Percentiles rank a stretch among this genome's conserved stretches.
Conservation (phyloP, 2,888 invertebrate genomes). For the Thysanoteuthis rhombus region DNA sequence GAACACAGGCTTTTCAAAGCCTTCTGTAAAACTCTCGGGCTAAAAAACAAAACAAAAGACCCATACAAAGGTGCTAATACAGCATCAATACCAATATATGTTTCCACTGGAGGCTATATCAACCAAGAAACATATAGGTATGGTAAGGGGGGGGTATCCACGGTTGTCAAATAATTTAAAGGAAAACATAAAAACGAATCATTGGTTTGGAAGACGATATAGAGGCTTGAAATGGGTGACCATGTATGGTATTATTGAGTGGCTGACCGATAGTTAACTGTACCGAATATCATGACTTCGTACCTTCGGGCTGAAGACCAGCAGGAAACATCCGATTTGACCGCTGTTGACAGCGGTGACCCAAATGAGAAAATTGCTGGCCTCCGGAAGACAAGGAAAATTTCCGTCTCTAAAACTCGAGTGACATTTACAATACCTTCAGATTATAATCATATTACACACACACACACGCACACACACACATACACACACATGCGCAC, state of each 20-base stretch:
- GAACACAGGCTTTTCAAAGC: no score
- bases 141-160: no score
- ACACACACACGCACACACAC: not conserved
- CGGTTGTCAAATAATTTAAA: no score
- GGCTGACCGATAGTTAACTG: not conserved
- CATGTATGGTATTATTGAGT: not conserved
- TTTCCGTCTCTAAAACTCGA: not conserved
- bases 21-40: no score
- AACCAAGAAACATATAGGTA: no score
- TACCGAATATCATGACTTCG: not conserved
- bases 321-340: not conserved
- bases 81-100: no score
- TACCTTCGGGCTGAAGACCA: not conserved
- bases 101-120: no score
- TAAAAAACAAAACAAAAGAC: no score
- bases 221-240: not conserved
- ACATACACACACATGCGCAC: not conserved
- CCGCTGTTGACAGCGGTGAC: not conserved
- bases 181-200: no score
- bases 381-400: not conserved
- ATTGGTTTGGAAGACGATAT: no score
- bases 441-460: not conserved
- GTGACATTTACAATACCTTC: not conserved
- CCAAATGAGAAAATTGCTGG: not conserved
- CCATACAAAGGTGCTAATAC: no score